Percentiles rank a stretch among this genome's conserved stretches.
Conservation (phyloP, 2,113 vertebrate species). For the Hippocampus barbouri region DNA sequence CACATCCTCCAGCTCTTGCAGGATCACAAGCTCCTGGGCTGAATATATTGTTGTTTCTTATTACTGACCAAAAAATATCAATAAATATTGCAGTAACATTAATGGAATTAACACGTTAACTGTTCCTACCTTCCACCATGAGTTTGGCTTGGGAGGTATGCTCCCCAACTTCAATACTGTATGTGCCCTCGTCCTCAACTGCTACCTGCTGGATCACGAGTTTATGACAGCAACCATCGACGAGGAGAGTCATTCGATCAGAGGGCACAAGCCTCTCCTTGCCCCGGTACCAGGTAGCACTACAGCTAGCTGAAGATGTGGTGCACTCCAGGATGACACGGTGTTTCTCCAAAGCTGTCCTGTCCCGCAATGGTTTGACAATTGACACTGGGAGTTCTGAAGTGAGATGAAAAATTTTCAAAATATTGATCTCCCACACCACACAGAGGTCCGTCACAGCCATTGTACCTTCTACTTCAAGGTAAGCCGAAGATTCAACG, state of each 20-base stretch:
- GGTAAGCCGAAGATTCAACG: conserved; percentile 72
- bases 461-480: conserved; percentile 82
- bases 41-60: not conserved
- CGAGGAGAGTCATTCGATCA: conserved; percentile 80
- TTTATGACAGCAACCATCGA: conserved; percentile 82
- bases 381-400: conserved; percentile 85
- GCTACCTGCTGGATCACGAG: conserved; percentile 81
- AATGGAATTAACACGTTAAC: not conserved
- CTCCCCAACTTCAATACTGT: conserved; percentile 80
- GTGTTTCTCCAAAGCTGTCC: conserved; percentile 84
- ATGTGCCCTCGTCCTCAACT: conserved; percentile 82
- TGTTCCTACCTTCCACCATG: conserved; percentile 82
- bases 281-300: conserved; percentile 80
- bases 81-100: not conserved
- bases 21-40: conserved; percentile 70
- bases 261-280: conserved; percentile 73
- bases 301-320: conserved; percentile 75
- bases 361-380: conserved; percentile 84
- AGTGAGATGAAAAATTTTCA: not conserved
- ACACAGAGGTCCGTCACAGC: not conserved
- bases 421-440: not conserved
- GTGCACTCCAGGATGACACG: conserved; percentile 89
- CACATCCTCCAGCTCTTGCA: conserved; percentile 62
- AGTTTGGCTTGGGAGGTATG: conserved; percentile 80
- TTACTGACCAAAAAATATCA: not conserved